Base-by-base conservation (phyloP, 2,113 vertebrate genomes). In the Scalopus aquaticus region DNA sequence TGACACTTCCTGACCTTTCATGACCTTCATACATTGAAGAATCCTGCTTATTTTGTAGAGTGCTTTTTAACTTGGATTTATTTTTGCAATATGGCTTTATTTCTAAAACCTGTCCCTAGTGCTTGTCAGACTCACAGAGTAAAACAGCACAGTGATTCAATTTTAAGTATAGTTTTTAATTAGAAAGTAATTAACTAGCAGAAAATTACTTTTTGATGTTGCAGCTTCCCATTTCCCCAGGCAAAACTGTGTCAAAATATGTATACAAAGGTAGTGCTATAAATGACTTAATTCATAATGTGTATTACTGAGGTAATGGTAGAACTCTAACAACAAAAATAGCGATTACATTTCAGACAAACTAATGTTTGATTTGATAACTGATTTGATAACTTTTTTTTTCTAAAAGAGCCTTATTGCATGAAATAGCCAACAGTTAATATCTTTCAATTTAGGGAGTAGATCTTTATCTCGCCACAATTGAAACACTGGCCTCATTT, bases 151-250 rank as follows among this genome's bases (percentile, higher is more conserved):
- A 88, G 51, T 62, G 67, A 85, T 89, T 93, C 88, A 81, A 51
- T 81, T 56, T 88, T 93, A 91, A 58, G 44, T 88, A 37, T 84
- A 65, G 28, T 78, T 93, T 93, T 91, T 95, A 93, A 93, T 97
- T 93, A 76, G 79, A 93, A 88, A 95, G 58, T 93, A 96, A 95
- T 93, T 92, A 94, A 90, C 76, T 90, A 83, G 73, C 69, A 67
- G 78, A 78, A 96, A 96, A 91, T 89, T 89, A 54, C 51, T 78
- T 91, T 88, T 91, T 67, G 44, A 67, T 84, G 54, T 88, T 70
- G 39, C 15, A 92, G 32, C 24, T 92, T n/a, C 65, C 60, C 39
- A 1, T 93, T 91, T 95, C 65, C 39, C n/a, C 60, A 58, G 60
- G 78, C 77, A 95, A 60, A 86, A 70, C 28, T 19, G 16, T 65